Base-by-base conservation (phyloP, 92 coral and sea anemone species). In the Porites rus region DNA sequence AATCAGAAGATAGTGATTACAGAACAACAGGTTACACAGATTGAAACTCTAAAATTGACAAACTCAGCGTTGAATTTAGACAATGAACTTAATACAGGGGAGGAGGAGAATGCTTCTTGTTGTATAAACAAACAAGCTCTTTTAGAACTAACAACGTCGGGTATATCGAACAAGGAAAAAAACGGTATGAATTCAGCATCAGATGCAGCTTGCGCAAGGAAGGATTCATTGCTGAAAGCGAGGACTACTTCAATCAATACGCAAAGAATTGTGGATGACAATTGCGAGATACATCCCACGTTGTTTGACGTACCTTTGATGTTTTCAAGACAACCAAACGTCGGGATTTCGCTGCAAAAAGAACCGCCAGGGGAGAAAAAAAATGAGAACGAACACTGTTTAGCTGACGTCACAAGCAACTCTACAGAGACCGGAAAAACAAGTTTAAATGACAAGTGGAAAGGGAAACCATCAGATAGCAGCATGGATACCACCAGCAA, bases 361-460 rank as follows among this genome's bases (percentile, higher is more conserved):
- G 69, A 51, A 17, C 60, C 70, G 3, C 21, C 38, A 13, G 53
- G 13, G 53, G 58, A 81, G 8, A 59, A 56, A 28, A 67, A 58
- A 58, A 43, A 20, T 7, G 1, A 69, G 31, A 61, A n/a, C 66
- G 43, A 69, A 12, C 59, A 65, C 43, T 8, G 69, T 20, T 8
- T 3, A 31, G 59, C 58, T 59, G 22, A 31, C 28, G 52, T 10
- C 46, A 58, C 46, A 50, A 7, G 69, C 19, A 59, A 70, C 56
- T 2, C 50, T 53, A 43, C 21, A 43, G 70, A 77, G 28, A 77
- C 19, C 59, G 43, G 13, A 8, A 16, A 69, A 69, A 21, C 69
- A 28, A 69, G 14, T 58, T 18, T 81, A 38, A 88, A 1, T 56
- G 91, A 77, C 82, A 83, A 65, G 75, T 69, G 53, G 67, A 69